A percentile compares a stretch with the other conserved stretches of the same genome.
Conservation (phyloP, 2,888 invertebrate species). For the Toxonevra muliebris region DNA sequence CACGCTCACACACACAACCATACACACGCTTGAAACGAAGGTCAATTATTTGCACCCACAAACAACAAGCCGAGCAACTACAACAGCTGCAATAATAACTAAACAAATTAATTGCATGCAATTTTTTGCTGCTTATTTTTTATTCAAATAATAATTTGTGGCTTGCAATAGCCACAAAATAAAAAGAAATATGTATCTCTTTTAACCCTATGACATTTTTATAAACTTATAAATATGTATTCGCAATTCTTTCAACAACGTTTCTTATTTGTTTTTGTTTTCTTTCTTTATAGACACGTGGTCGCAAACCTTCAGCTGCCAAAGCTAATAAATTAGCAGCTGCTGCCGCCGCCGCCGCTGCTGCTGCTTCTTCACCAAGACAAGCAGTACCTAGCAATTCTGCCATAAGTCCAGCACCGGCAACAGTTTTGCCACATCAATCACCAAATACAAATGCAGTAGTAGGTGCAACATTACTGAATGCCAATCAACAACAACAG, state of each 20-base stretch:
- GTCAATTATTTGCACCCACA: constrained; percentile 34
- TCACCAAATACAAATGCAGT: constrained; percentile 57
- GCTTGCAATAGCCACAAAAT: no score
- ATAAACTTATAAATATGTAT: no score
- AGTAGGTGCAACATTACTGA: constrained; percentile 31
- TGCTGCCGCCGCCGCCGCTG: constrained; percentile 48
- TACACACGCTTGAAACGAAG: constrained; percentile 7
- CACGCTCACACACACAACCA: no score
- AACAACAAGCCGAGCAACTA: constrained; percentile 11
- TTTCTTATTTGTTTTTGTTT: constrained; percentile 23
- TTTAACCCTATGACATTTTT: no score
- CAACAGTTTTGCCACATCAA: constrained; percentile 59
- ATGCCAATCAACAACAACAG: constrained; percentile 43
- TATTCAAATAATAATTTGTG: no score
- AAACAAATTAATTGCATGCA: constrained; percentile 25
- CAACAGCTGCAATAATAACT: constrained; percentile 35
- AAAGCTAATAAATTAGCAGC: constrained; percentile 63
- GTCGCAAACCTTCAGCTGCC: constrained; percentile 59
- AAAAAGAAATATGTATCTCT: no score
- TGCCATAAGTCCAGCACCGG: constrained; percentile 58
- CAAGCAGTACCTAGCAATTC: constrained; percentile 44
- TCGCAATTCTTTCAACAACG: neutral
- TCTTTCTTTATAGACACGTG: constrained; percentile 54
- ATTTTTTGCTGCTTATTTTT: constrained; percentile 3
- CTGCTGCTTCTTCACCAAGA: constrained; percentile 59